Conservation (phyloP, 1,140 invertebrate genomes). For the Druon quercuslanigerum region DNA sequence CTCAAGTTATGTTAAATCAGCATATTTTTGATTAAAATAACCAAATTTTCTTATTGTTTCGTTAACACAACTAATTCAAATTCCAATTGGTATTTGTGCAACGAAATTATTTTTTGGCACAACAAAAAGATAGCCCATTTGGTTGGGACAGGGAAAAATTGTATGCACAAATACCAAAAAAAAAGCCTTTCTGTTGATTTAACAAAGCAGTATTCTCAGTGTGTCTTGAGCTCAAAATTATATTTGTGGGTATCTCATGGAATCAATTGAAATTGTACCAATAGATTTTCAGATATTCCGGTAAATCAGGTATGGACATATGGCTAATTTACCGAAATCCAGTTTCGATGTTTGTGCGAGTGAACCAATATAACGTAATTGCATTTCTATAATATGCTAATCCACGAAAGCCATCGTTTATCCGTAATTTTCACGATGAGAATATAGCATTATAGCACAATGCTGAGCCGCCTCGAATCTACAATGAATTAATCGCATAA, state of each 20-base stretch:
- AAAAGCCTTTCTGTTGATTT: no score
- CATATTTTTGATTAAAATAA: no score
- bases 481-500: conserved; percentile 7
- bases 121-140: no score
- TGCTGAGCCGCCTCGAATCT: conserved; percentile 3
- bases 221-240: no score
- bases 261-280: background rate
- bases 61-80: no score
- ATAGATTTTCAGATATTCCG: conserved; percentile 10
- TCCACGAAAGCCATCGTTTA: conserved; percentile 5
- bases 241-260: background rate
- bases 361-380: conserved; percentile 1
- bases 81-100: no score
- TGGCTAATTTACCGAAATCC: conserved; percentile 22
- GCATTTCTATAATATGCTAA: conserved; percentile 25
- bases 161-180: no score
- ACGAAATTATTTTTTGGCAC: no score
- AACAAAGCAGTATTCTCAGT: no score
- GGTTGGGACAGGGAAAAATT: no score
- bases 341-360: background rate
- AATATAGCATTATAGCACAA: background rate
- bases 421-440: conserved; percentile 24
- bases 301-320: background rate
- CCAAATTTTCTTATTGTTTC: no score
- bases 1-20: no score